A percentile compares a stretch with the other conserved stretches of the same genome.
Evolutionary conservation across 2,113 vertebrate species (phyloP).

Genomic region (Ramphastos sulfuratus): DNA sequence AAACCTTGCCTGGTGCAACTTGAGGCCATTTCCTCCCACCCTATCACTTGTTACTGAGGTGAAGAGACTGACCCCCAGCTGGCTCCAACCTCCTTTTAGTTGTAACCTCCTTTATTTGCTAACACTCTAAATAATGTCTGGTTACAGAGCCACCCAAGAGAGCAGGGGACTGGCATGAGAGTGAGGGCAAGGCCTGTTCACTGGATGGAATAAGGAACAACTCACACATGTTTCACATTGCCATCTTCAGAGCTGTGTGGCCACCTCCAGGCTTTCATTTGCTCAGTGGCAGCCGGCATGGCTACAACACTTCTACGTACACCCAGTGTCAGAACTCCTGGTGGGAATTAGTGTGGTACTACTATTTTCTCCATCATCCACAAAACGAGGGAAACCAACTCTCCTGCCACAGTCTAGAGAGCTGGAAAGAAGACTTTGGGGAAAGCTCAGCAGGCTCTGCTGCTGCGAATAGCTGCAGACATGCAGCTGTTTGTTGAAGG

Average conservation of each 20-base stretch:
- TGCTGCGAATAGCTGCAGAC: not conserved
- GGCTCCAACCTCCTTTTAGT: no score
- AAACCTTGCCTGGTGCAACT: no score
- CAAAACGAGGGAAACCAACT: not conserved
- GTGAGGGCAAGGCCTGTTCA: not conserved
- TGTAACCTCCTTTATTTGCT: not conserved
- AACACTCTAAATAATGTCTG: not conserved
- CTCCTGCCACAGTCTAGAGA: not conserved
- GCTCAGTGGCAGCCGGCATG: not conserved
- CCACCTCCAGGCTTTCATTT: not conserved
- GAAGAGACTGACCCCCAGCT: no score
- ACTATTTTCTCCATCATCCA: not conserved
- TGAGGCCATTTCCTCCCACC: no score
- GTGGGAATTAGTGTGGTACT: rapidly evolving
- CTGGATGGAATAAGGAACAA: not conserved
- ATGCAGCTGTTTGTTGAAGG: not conserved
- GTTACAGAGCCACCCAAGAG: not conserved
- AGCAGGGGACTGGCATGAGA: not conserved
- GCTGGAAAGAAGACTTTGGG: not conserved
- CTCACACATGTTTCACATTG: not conserved
- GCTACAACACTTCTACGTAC: not conserved
- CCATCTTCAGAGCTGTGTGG: not conserved
- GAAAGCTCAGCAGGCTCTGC: not conserved
- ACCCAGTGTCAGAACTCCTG: not conserved
- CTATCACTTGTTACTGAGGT: no score